Percentiles rank a stretch among this genome's conserved stretches.
Evolutionary conservation across 2,113 vertebrate genomes (phyloP).

Genomic region (Hydrolagus affinis): DNA sequence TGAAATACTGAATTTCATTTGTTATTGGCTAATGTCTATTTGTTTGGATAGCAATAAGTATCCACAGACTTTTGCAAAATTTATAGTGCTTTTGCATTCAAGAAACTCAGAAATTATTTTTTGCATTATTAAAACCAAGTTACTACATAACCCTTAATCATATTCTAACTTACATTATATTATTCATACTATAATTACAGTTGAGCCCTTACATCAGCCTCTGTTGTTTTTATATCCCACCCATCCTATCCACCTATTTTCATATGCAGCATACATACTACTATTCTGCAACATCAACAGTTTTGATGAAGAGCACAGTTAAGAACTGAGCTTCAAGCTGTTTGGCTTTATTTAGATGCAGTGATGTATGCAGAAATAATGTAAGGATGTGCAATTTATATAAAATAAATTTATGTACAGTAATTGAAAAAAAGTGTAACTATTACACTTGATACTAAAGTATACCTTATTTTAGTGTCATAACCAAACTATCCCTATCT

Average conservation of each 20-base stretch:
- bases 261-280: neutral
- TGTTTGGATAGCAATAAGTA: neutral
- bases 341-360: no score
- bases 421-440: no score
- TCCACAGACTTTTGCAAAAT: neutral
- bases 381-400: no score
- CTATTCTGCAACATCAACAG: no score
- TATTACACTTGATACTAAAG: no score
- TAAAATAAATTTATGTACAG: no score
- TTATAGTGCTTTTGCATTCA: neutral
- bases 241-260: neutral
- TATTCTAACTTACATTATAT: no score
- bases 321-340: no score
- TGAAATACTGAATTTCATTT: neutral
- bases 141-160: neutral
- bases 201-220: neutral
- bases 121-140: neutral
- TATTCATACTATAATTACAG: neutral
- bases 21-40: neutral
- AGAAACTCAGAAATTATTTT: constrained; percentile 5
- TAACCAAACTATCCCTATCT: no score
- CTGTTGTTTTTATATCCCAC: neutral
- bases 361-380: no score
- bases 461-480: no score
- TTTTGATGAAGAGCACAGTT: no score